Conservation (phyloP, 2,113 vertebrate genomes). For the Ciconia stormi region DNA sequence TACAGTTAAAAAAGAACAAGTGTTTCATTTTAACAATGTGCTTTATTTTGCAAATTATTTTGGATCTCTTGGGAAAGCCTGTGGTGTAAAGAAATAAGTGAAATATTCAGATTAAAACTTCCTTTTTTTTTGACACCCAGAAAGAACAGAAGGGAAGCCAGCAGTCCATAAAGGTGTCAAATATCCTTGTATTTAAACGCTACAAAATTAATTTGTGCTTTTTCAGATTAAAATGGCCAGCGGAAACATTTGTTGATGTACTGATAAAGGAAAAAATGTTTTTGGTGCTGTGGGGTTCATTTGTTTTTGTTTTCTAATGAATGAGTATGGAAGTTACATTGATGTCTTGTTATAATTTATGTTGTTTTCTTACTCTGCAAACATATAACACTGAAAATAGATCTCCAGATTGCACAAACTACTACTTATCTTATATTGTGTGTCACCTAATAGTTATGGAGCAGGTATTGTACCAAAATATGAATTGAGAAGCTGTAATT, state of each 20-base stretch:
- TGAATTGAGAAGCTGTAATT: constrained; percentile 70
- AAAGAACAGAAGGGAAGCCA: neutral
- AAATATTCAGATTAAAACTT: constrained; percentile 17
- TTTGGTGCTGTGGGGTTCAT: constrained; percentile 26
- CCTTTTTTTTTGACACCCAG: neutral
- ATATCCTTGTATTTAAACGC: neutral
- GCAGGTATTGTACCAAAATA: constrained; percentile 65
- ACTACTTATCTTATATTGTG: constrained; percentile 69
- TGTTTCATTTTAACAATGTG: neutral
- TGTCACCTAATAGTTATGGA: constrained; percentile 74
- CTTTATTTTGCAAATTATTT: constrained; percentile 15
- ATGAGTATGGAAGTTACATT: constrained; percentile 45
- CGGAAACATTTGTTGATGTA: constrained; percentile 51
- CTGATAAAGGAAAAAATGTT: constrained; percentile 60
- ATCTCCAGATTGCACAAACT: constrained; percentile 70
- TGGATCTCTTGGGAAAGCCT: neutral
- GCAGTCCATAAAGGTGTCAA: neutral
- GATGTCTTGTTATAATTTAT: constrained; percentile 64
- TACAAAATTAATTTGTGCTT: constrained; percentile 45
- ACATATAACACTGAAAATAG: constrained; percentile 68
- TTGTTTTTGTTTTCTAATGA: constrained; percentile 41
- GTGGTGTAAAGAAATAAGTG: neutral
- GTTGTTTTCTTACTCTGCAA: constrained; percentile 67
- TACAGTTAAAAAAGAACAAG: neutral
- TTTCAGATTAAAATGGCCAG: constrained; percentile 46